phyloP scores from a whole-genome alignment of 2,888 invertebrate species.

The Eristalis pertinax region DNA sequence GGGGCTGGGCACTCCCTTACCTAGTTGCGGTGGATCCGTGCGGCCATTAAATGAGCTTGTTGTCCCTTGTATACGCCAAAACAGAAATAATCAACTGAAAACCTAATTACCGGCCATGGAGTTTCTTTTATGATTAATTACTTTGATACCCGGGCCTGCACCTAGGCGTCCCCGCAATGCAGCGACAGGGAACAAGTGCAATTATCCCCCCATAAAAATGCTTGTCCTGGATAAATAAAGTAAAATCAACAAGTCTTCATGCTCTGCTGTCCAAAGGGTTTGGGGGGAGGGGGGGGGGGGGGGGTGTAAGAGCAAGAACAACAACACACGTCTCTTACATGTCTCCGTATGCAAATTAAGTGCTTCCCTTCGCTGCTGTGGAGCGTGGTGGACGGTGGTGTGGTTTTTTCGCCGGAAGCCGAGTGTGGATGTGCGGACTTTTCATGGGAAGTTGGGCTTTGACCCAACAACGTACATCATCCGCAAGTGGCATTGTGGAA shows the following conservation, averaged over 20 bases:
- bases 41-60: background rate
- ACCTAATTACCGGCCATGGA: constrained; percentile 21
- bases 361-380: background rate
- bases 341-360: constrained; percentile 54
- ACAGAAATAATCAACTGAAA: constrained; percentile 18
- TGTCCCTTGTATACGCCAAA: background rate
- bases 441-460: constrained; percentile 25
- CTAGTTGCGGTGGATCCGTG: background rate
- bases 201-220: constrained; percentile 42
- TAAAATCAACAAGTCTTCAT: background rate
- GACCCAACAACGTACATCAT: constrained; percentile 19
- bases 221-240: constrained; percentile 46
- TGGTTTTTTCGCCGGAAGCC: constrained; percentile 42
- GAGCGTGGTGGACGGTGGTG: background rate
- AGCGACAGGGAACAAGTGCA: constrained; percentile 27
- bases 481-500: constrained; percentile 6
- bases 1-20: background rate
- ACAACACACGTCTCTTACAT: background rate
- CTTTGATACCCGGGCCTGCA: constrained; percentile 18
- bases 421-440: constrained; percentile 17
- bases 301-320: too few species aligned
- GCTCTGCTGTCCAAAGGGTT: too few species aligned
- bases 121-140: constrained; percentile 57
- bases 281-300: too few species aligned
- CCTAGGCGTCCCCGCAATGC: constrained; percentile 7